A percentile compares a stretch with the other conserved stretches of the same genome.
These are phyloP conservation scores for Neuroterus valhalla DNA, from an alignment of 1,140 invertebrate genomes.

Conservation along the genomic window DNA sequence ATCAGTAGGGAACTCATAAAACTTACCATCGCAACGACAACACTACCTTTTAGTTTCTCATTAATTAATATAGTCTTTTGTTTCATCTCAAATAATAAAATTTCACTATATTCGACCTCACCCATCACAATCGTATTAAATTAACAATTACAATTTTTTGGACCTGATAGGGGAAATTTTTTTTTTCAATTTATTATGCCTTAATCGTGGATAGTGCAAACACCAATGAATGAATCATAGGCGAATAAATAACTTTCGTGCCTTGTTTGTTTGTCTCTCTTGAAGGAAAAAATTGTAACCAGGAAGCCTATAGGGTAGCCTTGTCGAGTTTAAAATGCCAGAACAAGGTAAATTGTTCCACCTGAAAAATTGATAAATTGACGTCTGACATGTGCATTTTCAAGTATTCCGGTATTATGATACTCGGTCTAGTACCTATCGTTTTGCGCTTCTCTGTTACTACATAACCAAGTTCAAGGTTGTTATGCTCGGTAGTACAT, in stretches of 20 bases:
- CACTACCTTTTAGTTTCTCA: too few relatives aligned
- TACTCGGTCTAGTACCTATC: conserved; percentile 36
- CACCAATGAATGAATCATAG: too few relatives aligned
- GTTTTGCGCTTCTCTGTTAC: conserved; percentile 39
- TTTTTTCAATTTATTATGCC: too few relatives aligned
- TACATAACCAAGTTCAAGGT: conserved; percentile 66
- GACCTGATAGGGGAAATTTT: too few relatives aligned
- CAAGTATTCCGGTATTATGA: conserved; percentile 45
- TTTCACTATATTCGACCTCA: too few relatives aligned
- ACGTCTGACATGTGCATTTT: not conserved
- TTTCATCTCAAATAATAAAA: too few relatives aligned
- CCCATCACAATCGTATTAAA: too few relatives aligned
- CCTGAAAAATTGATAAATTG: conserved; percentile 8
- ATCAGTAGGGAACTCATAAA: not conserved
- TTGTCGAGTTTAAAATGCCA: conserved; percentile 8
- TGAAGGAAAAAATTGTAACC: not conserved
- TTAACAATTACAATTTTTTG: not conserved
- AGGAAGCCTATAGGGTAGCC: not conserved
- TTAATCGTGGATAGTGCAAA: too few relatives aligned
- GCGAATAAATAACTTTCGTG: not conserved
- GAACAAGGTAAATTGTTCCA: conserved; percentile 1
- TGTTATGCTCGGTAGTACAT: conserved; percentile 58
- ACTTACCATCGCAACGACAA: not conserved
- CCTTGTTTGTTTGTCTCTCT: not conserved
- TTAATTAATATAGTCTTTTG: too few relatives aligned